phyloP scores from a whole-genome alignment of 1,140 invertebrate genomes.

The Whitmania pigra region DNA sequence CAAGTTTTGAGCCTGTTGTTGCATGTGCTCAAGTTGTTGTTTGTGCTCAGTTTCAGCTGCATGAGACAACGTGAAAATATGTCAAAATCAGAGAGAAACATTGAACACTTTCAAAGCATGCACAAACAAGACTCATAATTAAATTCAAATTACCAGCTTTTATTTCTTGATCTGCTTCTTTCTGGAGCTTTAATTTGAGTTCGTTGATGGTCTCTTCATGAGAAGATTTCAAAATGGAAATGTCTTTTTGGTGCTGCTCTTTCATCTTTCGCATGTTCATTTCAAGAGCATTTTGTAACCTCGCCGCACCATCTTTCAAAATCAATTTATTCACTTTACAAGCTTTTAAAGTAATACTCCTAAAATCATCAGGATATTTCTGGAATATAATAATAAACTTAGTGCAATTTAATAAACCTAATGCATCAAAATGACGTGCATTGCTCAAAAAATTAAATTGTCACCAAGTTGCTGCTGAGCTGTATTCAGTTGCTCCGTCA shows the following conservation, averaged over 20 bases:
- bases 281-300: slow-evolving; percentile 1
- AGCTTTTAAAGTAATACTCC: too few species aligned
- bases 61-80: not conserved
- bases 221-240: not conserved
- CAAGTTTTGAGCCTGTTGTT: slow-evolving; percentile 10
- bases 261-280: slow-evolving; percentile 3
- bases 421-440: too few species aligned
- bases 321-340: too few species aligned
- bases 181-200: not conserved
- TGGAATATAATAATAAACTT: too few species aligned
- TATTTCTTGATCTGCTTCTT: not conserved
- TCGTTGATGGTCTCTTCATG: not conserved
- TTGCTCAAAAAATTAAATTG: too few species aligned
- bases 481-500: not conserved
- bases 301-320: not conserved
- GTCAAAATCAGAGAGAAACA: too few species aligned
- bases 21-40: slow-evolving; percentile 2
- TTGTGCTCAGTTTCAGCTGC: not conserved
- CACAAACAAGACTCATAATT: too few species aligned
- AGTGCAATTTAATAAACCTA: too few species aligned
- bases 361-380: too few species aligned
- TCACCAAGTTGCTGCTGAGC: slow-evolving; percentile 2
- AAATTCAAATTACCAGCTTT: not conserved
- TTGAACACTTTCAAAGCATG: too few species aligned
- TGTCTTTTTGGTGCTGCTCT: not conserved